Evolutionary conservation across 2,113 vertebrate genomes (phyloP), one percentile per base, ranked within the genome.

Genomic region (Orientallactaga bullata): DNA sequence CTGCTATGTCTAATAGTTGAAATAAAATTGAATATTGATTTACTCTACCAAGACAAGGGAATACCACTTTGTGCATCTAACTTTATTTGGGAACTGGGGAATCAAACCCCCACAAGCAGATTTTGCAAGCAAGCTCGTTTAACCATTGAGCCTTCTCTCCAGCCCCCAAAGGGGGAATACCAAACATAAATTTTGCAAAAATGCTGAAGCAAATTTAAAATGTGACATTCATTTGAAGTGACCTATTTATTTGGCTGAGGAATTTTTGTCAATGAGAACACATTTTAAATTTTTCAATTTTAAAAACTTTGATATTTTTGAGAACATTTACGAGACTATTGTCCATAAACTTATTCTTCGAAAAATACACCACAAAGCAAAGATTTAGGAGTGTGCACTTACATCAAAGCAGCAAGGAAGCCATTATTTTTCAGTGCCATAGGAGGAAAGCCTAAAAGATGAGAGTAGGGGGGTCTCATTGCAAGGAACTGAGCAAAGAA

Each of bases 191-290:
- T 42, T 47, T 47, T 42, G 1, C 65, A 82, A 85, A n/a, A 69
- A 21, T 51, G n/a, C 35, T 58, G 9, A 85, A 71, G 47, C 42
- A 69, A 85, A 71, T 55, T 85, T 71, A 55, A 55, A 85, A 85
- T 24, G 32, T 79, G 77, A 60, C 55, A 79, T 58, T 51, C 76
- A 58, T 69, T 55, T 85, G 16, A 58, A 85, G 71, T 26, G 32
- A 58, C n/a, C 68, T 72, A 28, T 85, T 85, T 85, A 85, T 85
- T 85, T 72, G 72, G 83, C 71, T 60, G 47, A 72, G n/a, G 24
- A 58, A 72, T 28, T 55, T 85, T 47, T 72, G 23, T n/a, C 66
- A 37, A 37, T 72, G 68, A n/a, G n/a, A 72, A 58, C 47, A 69
- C n/a, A 35, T 85, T 85, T 85, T 37, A 85, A 71, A 85, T 47